A percentile compares a stretch with the other conserved stretches of the same genome.
Evolutionary conservation across 2,113 vertebrate species (phyloP).

Genomic region (Ondatra zibethicus): DNA sequence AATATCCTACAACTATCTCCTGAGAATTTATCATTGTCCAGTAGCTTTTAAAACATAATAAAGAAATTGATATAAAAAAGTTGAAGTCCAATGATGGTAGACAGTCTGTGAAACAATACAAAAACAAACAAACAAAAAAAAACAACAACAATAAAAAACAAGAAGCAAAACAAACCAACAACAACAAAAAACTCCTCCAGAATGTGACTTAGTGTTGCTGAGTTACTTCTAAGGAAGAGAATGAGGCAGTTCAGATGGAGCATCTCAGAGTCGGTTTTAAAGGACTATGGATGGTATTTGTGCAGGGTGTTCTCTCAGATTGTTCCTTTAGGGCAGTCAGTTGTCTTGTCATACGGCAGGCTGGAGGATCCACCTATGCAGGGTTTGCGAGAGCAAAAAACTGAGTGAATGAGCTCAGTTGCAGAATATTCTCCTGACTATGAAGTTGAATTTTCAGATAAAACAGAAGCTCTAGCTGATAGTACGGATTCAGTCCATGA

Average conservation of each 20-base stretch:
- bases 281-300: background rate
- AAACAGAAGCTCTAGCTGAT: background rate
- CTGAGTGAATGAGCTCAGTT: background rate
- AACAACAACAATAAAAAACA: too few species aligned
- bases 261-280: background rate
- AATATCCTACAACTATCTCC: background rate
- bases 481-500: background rate
- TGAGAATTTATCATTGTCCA: background rate
- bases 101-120: background rate
- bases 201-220: background rate
- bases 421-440: background rate
- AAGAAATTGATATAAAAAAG: background rate
- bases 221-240: background rate
- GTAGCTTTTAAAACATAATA: background rate
- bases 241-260: background rate
- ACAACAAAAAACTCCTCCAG: background rate
- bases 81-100: background rate
- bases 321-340: background rate
- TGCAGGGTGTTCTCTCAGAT: background rate
- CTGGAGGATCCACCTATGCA: background rate
- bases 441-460: conserved; percentile 10
- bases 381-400: background rate
- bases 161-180: too few species aligned
- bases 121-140: background rate
- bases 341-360: background rate